phyloP scores from a whole-genome alignment of 2,113 vertebrate genomes.

The Leptocoma aspasia region DNA sequence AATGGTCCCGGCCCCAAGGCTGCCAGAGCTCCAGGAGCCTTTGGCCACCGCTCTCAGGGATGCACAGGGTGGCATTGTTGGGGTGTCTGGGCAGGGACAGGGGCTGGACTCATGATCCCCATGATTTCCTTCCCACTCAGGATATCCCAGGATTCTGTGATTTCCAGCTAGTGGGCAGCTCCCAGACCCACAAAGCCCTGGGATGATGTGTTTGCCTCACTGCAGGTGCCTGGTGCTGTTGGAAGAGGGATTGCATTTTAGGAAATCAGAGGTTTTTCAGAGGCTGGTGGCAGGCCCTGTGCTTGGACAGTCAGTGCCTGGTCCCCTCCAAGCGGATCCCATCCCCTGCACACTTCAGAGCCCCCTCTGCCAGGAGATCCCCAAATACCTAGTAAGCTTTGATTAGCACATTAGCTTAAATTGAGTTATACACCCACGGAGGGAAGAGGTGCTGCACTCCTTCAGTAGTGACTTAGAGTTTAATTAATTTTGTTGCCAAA shows the following conservation, averaged over 20 bases:
- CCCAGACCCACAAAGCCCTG: too few species aligned
- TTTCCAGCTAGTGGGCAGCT: background rate
- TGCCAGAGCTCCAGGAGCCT: background rate
- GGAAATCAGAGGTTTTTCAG: background rate
- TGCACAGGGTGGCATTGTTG: background rate
- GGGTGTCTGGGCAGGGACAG: background rate
- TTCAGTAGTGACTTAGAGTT: slow-evolving; percentile 39
- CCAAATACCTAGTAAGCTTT: background rate
- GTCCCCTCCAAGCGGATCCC: background rate
- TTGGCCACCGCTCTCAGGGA: background rate
- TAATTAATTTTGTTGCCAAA: slow-evolving; percentile 65
- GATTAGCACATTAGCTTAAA: slow-evolving; percentile 1
- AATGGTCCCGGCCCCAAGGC: background rate
- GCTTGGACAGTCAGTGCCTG: rapidly evolving
- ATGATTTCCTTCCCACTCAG: rapidly evolving
- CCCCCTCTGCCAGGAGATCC: background rate
- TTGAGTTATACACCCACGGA: background rate
- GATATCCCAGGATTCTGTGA: background rate
- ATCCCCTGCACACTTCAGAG: rapidly evolving
- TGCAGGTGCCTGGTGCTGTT: background rate
- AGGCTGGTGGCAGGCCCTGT: background rate
- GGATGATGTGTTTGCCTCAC: background rate
- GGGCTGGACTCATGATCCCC: rapidly evolving
- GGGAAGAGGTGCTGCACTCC: background rate
- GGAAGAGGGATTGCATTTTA: background rate